phyloP scores from a whole-genome alignment of 2,113 vertebrate species.

The Machaerirhynchus nigripectus region DNA sequence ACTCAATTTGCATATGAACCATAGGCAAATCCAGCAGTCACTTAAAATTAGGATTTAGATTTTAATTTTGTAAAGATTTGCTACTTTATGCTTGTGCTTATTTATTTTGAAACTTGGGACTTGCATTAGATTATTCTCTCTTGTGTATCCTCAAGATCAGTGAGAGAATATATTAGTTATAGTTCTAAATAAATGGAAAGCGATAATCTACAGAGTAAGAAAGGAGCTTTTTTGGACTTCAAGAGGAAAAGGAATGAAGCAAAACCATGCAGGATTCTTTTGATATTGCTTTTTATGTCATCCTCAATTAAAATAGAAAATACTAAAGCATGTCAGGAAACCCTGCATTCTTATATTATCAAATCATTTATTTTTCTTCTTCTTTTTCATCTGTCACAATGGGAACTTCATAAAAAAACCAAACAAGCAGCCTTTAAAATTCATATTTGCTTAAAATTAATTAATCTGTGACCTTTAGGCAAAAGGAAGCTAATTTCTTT shows the following conservation, averaged over 20 bases:
- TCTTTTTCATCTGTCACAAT: not conserved
- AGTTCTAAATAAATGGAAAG: not conserved
- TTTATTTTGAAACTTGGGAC: not conserved
- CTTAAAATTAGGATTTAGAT: not conserved
- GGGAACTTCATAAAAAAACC: not conserved
- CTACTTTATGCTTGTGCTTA: not conserved
- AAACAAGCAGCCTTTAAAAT: not conserved
- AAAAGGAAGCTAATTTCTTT: not conserved
- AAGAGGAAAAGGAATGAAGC: not conserved
- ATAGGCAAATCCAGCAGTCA: not conserved
- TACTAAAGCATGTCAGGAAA: not conserved
- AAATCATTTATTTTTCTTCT: not conserved
- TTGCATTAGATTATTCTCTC: not conserved
- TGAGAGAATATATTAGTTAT: not conserved
- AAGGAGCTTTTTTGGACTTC: not conserved
- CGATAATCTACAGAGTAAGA: not conserved
- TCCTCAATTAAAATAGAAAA: not conserved
- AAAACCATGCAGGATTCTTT: not conserved
- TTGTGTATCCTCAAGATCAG: not conserved
- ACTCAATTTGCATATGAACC: not conserved
- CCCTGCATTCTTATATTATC: not conserved
- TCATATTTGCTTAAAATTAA: not conserved
- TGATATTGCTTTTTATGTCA: not conserved
- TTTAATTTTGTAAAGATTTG: not conserved
- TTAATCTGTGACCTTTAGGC: not conserved